Percentiles rank a stretch among this genome's conserved stretches.
Conservation (phyloP, 2,888 invertebrate species). For the Dexiosoma caninum region DNA sequence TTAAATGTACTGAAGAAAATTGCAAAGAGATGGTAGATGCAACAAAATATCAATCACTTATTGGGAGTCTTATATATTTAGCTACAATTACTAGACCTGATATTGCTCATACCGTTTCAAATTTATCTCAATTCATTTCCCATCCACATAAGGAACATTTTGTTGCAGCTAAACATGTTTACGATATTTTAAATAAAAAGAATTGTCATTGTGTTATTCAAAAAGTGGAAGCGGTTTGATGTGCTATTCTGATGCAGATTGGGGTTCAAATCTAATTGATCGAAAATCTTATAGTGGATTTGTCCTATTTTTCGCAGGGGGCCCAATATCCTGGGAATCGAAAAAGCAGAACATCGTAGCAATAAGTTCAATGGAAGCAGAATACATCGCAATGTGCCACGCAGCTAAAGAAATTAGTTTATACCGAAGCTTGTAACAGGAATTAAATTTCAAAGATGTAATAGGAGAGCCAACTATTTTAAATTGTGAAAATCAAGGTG, state of each 20-base stretch:
- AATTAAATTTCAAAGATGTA: too few species aligned
- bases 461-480: neutral
- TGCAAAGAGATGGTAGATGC: neutral
- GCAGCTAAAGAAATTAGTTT: too few species aligned
- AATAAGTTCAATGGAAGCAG: slow-evolving; percentile 47
- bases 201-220: neutral
- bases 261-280: slow-evolving; percentile 22
- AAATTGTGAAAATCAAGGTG: too few species aligned
- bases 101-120: slow-evolving; percentile 55
- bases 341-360: slow-evolving; percentile 24
- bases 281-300: slow-evolving; percentile 42
- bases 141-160: slow-evolving; percentile 64
- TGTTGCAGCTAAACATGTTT: slow-evolving; percentile 58
- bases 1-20: neutral
- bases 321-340: slow-evolving; percentile 27
- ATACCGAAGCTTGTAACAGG: too few species aligned
- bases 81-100: neutral
- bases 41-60: slow-evolving; percentile 8
- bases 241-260: slow-evolving; percentile 59
- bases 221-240: slow-evolving; percentile 2
- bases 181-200: neutral
- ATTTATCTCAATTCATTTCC: slow-evolving; percentile 40
- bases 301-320: slow-evolving; percentile 6
- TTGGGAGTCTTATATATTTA: neutral
- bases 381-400: slow-evolving; percentile 38